Evolutionary conservation across 2,797 vertebrate species (phyloP).

Genomic region (Alca torda): DNA sequence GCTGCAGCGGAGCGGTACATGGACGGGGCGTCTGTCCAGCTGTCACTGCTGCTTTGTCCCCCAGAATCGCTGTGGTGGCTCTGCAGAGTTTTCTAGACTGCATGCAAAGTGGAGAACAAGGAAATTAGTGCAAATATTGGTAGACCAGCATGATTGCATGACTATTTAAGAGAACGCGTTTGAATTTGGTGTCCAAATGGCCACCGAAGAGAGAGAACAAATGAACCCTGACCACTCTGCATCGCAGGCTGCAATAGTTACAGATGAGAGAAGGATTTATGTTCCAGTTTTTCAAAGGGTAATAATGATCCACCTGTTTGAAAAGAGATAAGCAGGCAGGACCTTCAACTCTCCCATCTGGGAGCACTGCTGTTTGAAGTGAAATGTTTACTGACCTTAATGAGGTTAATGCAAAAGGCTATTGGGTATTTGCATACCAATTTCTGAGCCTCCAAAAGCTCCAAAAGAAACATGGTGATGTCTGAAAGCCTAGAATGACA

Average conservation of each 20-base stretch:
- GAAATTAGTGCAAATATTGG: background rate
- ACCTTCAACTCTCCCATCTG: background rate
- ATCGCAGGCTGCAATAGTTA: constrained; percentile 28
- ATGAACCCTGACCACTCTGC: background rate
- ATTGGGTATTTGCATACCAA: background rate
- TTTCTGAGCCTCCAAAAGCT: constrained; percentile 20
- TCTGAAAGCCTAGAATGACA: background rate
- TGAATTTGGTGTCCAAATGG: background rate
- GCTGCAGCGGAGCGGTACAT: fast-evolving
- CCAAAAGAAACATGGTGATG: background rate
- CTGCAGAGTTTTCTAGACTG: background rate
- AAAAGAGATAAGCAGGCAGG: background rate
- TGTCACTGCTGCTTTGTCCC: background rate
- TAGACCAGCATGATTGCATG: fast-evolving
- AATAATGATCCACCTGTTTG: background rate
- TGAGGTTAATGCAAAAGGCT: background rate
- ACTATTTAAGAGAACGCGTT: background rate
- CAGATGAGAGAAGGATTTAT: constrained; percentile 22
- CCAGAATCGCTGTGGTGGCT: background rate
- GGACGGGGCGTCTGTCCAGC: fast-evolving
- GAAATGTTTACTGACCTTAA: constrained; percentile 19
- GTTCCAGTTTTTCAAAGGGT: constrained; percentile 9
- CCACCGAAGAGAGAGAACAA: background rate
- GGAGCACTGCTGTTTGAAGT: background rate
- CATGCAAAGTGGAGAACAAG: background rate